Evolutionary conservation across 2,888 invertebrate species (phyloP).

Genomic region (Ichneumon xanthorius): DNA sequence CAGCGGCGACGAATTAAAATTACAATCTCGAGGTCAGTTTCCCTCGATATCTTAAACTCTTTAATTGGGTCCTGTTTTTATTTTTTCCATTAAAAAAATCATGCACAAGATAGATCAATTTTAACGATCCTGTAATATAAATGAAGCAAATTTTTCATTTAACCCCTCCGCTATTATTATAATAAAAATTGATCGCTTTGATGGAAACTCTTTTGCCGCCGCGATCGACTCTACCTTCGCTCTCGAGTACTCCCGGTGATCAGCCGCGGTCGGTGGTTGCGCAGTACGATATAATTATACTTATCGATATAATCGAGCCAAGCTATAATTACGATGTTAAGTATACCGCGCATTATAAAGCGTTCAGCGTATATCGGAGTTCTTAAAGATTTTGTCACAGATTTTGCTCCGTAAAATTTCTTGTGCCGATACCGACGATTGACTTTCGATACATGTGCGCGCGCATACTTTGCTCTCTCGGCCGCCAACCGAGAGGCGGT

Average conservation of each 20-base stretch:
- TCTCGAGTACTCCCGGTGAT: slow-evolving; percentile 37
- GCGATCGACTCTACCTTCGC: slow-evolving; percentile 7
- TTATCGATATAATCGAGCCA: slow-evolving; percentile 62
- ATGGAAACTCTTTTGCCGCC: slow-evolving; percentile 1
- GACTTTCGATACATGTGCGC: slow-evolving; percentile 24
- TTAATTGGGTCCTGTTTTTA: background rate
- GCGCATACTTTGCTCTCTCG: no score
- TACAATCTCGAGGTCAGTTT: background rate
- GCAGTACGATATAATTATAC: slow-evolving; percentile 56
- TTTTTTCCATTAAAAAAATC: background rate
- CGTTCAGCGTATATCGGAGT: slow-evolving; percentile 15
- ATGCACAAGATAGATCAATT: background rate
- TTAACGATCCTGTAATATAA: background rate
- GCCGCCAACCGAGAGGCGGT: no score
- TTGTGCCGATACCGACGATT: slow-evolving; percentile 13
- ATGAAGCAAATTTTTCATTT: slow-evolving; percentile 6
- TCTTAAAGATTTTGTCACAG: slow-evolving; percentile 51
- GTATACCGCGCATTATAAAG: slow-evolving; percentile 52
- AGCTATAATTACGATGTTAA: slow-evolving; percentile 59
- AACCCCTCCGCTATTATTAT: background rate
- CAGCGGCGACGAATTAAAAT: slow-evolving; percentile 18
- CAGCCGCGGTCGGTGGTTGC: slow-evolving; percentile 51
- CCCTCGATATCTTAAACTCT: background rate
- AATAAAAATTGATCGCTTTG: slow-evolving; percentile 7
- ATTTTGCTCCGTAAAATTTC: slow-evolving; percentile 11